phyloP scores from a whole-genome alignment of 2,888 invertebrate species.

The Prosopocoilus inquinatus region DNA sequence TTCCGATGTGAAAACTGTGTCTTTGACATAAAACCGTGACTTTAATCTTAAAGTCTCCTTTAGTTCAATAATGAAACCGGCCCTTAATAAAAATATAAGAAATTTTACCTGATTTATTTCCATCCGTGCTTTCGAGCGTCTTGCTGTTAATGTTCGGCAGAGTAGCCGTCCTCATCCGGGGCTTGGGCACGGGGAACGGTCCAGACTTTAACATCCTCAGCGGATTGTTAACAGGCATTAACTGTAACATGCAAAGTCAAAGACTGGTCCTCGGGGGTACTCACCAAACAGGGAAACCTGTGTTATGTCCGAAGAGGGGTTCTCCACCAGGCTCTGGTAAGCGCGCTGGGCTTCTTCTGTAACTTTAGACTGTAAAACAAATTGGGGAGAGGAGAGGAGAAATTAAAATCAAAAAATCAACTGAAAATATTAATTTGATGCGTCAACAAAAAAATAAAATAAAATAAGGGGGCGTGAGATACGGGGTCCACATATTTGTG shows the following conservation, averaged over 20 bases:
- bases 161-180: constrained; percentile 33
- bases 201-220: constrained; percentile 64
- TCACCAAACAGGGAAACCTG: constrained; percentile 38
- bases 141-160: constrained; percentile 30
- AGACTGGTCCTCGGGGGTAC: neutral
- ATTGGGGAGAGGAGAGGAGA: constrained; percentile 39
- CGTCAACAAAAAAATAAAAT: constrained; percentile 27
- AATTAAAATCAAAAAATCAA: constrained; percentile 33
- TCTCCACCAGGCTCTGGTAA: constrained; percentile 88
- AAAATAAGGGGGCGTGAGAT: constrained; percentile 16
- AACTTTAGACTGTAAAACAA: constrained; percentile 68
- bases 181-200: constrained; percentile 55
- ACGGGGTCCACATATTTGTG: no score
- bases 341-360: constrained; percentile 90
- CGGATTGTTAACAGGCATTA: constrained; percentile 57
- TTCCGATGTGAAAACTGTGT: no score
- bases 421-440: no score
- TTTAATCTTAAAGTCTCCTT: no score
- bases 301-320: constrained; percentile 46
- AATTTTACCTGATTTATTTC: constrained; percentile 24
- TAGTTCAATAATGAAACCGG: no score
- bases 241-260: constrained; percentile 26
- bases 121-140: constrained; percentile 25
- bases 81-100: neutral
- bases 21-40: no score